phyloP scores from a whole-genome alignment of 2,797 vertebrate species.

The Lemur catta region DNA sequence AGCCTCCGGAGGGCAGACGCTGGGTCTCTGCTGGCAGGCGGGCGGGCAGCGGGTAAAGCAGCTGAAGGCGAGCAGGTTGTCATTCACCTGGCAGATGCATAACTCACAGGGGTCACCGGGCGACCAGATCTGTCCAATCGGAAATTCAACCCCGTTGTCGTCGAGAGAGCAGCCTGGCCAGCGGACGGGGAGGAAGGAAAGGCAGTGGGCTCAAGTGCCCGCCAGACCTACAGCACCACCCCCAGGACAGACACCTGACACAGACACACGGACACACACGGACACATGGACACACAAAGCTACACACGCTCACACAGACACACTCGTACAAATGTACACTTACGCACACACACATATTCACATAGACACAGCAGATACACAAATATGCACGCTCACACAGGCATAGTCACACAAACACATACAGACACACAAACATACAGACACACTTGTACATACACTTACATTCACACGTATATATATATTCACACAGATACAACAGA shows the following conservation, averaged over 20 bases:
- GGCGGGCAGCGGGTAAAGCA: slow-evolving; percentile 33
- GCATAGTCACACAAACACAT: background rate
- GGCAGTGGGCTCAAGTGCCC: background rate
- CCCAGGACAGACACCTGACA: background rate
- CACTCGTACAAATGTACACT: background rate
- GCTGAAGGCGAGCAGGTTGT: slow-evolving; percentile 83
- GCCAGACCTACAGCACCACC: background rate
- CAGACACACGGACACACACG: no score
- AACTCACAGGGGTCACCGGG: slow-evolving; percentile 90
- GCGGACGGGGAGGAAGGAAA: background rate
- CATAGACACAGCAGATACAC: background rate
- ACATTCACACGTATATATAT: background rate
- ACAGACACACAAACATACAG: background rate
- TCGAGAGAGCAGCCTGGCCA: slow-evolving; percentile 86
- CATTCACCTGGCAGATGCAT: slow-evolving; percentile 90
- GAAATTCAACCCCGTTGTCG: slow-evolving; percentile 87
- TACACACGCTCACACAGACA: background rate
- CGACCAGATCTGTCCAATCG: slow-evolving; percentile 89
- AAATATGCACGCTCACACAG: background rate
- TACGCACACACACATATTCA: background rate
- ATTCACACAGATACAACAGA: background rate
- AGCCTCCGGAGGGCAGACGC: background rate
- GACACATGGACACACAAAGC: background rate
- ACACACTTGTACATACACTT: background rate
- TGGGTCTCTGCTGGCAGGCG: background rate